A percentile compares a stretch with the other conserved stretches of the same genome.
phyloP scores from a whole-genome alignment of 53 echinoderm and acorn worm species.

The Zoroaster sp. region DNA sequence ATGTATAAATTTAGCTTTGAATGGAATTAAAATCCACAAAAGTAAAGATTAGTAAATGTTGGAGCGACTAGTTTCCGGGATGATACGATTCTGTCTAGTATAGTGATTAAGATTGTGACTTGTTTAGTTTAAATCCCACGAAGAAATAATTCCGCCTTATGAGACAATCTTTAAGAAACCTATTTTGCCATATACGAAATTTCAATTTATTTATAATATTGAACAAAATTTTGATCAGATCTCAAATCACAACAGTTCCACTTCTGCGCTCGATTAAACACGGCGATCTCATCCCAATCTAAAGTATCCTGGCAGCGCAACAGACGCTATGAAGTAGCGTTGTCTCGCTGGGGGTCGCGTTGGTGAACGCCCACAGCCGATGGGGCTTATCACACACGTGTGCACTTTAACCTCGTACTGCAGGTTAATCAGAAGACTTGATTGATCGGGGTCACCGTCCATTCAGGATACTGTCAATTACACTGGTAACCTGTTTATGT shows the following conservation, averaged over 20 bases:
- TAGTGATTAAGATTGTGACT: too few species aligned
- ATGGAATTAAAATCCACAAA: too few species aligned
- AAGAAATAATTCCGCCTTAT: too few species aligned
- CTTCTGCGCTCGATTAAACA: not conserved
- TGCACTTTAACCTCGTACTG: conserved; percentile 3
- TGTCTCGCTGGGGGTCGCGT: conserved; percentile 66
- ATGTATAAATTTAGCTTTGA: too few species aligned
- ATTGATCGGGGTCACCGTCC: conserved; percentile 20
- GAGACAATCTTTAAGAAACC: too few species aligned
- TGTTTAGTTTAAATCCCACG: too few species aligned
- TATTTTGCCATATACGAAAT: too few species aligned
- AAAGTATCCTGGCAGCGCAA: conserved; percentile 57
- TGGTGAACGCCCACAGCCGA: conserved; percentile 62
- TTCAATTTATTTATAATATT: too few species aligned
- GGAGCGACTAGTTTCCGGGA: too few species aligned
- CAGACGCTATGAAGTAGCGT: conserved; percentile 71
- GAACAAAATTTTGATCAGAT: too few species aligned
- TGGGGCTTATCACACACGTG: conserved; percentile 7
- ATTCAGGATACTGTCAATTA: conserved; percentile 44
- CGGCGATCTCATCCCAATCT: not conserved
- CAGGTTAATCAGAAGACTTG: conserved; percentile 11
- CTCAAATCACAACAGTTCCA: not conserved
- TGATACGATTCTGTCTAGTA: too few species aligned
- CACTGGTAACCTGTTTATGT: conserved; percentile 9
- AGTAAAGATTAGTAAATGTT: too few species aligned